Base-by-base conservation (phyloP, 1,140 invertebrate genomes). In the Conopomorpha cramerella region DNA sequence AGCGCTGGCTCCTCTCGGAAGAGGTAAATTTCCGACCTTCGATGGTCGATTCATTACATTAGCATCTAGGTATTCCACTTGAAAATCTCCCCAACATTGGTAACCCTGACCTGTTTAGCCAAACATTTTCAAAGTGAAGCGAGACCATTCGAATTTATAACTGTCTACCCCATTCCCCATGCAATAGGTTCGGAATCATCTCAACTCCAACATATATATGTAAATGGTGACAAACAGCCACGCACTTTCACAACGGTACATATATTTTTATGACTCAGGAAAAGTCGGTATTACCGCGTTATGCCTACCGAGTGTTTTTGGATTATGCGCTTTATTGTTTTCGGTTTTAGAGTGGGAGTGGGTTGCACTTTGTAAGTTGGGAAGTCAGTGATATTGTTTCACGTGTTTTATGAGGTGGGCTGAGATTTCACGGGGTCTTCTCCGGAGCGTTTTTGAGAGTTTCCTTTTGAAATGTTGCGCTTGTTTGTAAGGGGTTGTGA, bases 391-490 rank as follows among this genome's bases (percentile, higher is more conserved):
- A 71, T 71, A 73, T 73, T 73, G 66, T 73, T 73, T 71, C 64
- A 68, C 60, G 62, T 73, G 66, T 68, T 73, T 73, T 73, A 73
- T 73, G 68, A 70, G 65, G 65, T 70, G 62, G 62, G 59, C 56
- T 57, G 57, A 57, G 63, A 70, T 70, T 73, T 67, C 59, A 66
- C 62, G 64, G 56, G 49, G 49, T 66, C 50, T 66, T 52, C 52
- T 60, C 48, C 56, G 45, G 54, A 51, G 47, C 60, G 58, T 64
- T 62, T 63, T 63, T 62, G 66, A 71, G 57, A 60, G 61, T 64
- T 64, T 58, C 53, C 52, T 54, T 47, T 41, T 41, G 36, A 48
- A 45, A 51, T 55, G 51, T 57, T n/a, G n/a, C n/a, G n/a, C n/a
- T 62, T 63, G 59, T 54, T 53, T 49, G 45, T 48, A 39, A 45